Evolutionary conservation across 2,888 invertebrate species (phyloP).

Genomic region (Cataglyphis cursor): DNA sequence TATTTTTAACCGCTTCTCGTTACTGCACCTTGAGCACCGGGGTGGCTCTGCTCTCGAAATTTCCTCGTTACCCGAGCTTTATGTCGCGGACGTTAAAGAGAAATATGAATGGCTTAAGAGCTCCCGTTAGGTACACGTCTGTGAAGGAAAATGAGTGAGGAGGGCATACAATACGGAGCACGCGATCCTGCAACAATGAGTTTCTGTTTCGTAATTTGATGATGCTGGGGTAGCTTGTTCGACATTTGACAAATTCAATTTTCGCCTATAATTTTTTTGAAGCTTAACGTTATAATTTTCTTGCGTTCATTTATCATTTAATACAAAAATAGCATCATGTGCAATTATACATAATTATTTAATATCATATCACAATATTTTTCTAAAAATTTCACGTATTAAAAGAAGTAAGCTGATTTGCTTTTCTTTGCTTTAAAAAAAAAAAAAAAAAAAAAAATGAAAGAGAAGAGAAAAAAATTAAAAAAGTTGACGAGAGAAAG

Average conservation of each 20-base stretch:
- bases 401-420: neutral
- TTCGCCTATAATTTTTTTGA: neutral
- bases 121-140: conserved; percentile 44
- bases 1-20: conserved; percentile 77
- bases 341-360: neutral
- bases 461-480: neutral
- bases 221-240: neutral
- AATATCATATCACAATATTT: neutral
- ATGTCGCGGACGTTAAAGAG: conserved; percentile 69
- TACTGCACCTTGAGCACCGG: conserved; percentile 60
- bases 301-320: neutral
- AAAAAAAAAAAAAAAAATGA: neutral
- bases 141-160: conserved; percentile 57
- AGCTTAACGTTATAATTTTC: neutral
- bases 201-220: conserved; percentile 37
- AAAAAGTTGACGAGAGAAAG: neutral
- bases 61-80: conserved; percentile 69
- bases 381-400: neutral
- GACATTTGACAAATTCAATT: conserved; percentile 22
- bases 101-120: conserved; percentile 70
- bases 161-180: conserved; percentile 42
- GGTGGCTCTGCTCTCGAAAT: conserved; percentile 54
- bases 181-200: conserved; percentile 45
- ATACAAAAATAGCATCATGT: neutral
- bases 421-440: neutral